A percentile compares a stretch with the other conserved stretches of the same genome.
Evolutionary conservation across 2,888 invertebrate genomes (phyloP).

Genomic region (Auanema sp.): DNA sequence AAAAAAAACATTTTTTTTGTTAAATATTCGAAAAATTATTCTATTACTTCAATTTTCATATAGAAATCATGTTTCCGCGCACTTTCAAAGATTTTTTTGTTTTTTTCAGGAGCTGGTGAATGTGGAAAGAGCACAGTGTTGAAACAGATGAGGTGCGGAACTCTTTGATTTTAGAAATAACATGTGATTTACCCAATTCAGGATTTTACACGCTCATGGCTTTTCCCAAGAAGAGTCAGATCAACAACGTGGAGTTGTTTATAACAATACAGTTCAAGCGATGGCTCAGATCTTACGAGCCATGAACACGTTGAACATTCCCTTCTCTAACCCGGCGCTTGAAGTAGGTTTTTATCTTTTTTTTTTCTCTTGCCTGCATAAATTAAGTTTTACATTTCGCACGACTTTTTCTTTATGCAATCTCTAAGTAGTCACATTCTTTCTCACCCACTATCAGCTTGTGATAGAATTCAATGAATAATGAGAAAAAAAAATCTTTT

Average conservation of each 20-base stretch:
- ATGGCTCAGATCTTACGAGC: conserved; percentile 93
- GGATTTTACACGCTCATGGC: conserved; percentile 86
- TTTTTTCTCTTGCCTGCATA: background rate
- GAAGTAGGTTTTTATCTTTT: conserved; percentile 74
- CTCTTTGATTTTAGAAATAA: too few species aligned
- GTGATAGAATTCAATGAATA: background rate
- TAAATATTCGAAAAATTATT: too few species aligned
- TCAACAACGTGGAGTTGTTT: conserved; percentile 85
- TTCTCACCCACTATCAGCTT: background rate
- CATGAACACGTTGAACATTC: conserved; percentile 95
- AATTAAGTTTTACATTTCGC: background rate
- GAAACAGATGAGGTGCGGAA: conserved; percentile 49
- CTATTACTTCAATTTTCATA: too few species aligned
- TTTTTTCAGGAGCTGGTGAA: conserved; percentile 52
- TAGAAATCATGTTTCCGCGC: too few species aligned
- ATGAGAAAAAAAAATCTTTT: background rate
- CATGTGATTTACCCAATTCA: conserved; percentile 32
- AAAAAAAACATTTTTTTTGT: background rate
- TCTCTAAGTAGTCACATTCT: background rate
- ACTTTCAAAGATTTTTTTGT: background rate
- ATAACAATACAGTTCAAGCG: conserved; percentile 86
- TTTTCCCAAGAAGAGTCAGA: conserved; percentile 86
- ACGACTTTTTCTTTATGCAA: too few species aligned
- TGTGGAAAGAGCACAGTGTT: conserved; percentile 56
- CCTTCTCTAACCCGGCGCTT: conserved; percentile 91